These are phyloP conservation scores for Limnothrissa miodon DNA, from an alignment of 2,113 vertebrate genomes.

Conservation along the genomic window DNA sequence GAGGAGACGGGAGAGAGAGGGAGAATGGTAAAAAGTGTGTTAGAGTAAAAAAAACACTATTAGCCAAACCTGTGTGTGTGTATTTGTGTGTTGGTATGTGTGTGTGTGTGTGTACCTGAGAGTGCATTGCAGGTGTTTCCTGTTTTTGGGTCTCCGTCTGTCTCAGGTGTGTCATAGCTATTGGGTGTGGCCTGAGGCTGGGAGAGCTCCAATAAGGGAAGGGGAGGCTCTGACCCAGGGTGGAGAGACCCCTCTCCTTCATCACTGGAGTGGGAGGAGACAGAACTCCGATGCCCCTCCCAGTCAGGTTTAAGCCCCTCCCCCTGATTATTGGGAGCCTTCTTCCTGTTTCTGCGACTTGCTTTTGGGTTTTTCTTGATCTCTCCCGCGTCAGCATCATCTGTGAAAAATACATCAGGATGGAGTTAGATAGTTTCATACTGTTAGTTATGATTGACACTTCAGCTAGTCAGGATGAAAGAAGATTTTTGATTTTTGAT, in stretches of 20 bases:
- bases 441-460: too few relatives aligned
- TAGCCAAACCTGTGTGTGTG: too few relatives aligned
- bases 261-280: slow-evolving; percentile 81
- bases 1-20: neutral
- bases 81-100: neutral
- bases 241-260: slow-evolving; percentile 61
- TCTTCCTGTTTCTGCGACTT: slow-evolving; percentile 60
- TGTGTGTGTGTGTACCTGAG: neutral
- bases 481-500: neutral
- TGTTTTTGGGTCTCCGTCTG: slow-evolving; percentile 65
- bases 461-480: too few relatives aligned
- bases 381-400: slow-evolving; percentile 76
- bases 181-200: slow-evolving; percentile 62
- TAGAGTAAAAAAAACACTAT: neutral
- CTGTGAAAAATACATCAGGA: slow-evolving; percentile 57
- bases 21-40: neutral
- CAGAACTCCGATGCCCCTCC: slow-evolving; percentile 65
- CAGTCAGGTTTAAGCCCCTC: slow-evolving; percentile 56
- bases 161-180: slow-evolving; percentile 53
- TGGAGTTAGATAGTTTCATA: too few relatives aligned
- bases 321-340: slow-evolving; percentile 55
- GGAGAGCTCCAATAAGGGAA: slow-evolving; percentile 66
- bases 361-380: slow-evolving; percentile 66
- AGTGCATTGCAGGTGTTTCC: slow-evolving; percentile 80
- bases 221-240: slow-evolving; percentile 61